Percentiles rank a stretch among this genome's conserved stretches.
phyloP scores from a whole-genome alignment of 2,113 vertebrate species.

The Plectropomus leopardus region DNA sequence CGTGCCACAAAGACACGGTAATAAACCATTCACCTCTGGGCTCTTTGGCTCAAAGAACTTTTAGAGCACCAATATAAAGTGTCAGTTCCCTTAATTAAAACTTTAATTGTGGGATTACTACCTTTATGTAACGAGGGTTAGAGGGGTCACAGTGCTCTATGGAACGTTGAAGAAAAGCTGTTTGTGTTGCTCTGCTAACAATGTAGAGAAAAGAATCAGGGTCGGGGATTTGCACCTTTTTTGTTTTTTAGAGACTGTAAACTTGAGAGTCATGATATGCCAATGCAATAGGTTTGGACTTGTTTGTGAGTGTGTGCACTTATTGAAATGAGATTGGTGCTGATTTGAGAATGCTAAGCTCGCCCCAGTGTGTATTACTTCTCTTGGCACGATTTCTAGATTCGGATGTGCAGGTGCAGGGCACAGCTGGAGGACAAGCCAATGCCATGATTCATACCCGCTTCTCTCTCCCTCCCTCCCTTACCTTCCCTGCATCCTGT shows the following conservation, averaged over 20 bases:
- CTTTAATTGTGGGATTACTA: conserved; percentile 85
- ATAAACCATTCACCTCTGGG: conserved; percentile 82
- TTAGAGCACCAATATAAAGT: conserved; percentile 82
- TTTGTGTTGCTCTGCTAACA: conserved; percentile 70
- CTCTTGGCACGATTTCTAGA: conserved; percentile 66
- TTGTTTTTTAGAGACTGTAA: conserved; percentile 75
- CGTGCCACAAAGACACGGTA: conserved; percentile 78
- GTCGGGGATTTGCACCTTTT: conserved; percentile 60
- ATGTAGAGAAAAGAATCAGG: conserved; percentile 52
- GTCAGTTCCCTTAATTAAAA: conserved; percentile 87
- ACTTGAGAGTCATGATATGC: conserved; percentile 66
- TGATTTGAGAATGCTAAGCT: conserved; percentile 59
- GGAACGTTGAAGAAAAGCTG: conserved; percentile 67
- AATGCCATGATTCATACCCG: conserved; percentile 79
- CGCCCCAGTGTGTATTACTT: conserved; percentile 43
- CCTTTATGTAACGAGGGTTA: conserved; percentile 76
- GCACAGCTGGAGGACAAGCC: conserved; percentile 84
- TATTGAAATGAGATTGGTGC: conserved; percentile 39
- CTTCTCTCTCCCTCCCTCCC: not conserved
- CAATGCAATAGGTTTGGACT: conserved; percentile 27
- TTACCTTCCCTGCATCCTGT: conserved; percentile 6
- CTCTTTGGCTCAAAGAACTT: conserved; percentile 80
- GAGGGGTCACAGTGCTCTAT: conserved; percentile 62
- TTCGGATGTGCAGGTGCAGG: conserved; percentile 83
- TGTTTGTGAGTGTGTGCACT: conserved; percentile 25